A percentile compares a stretch with the other conserved stretches of the same genome.
Conservation (phyloP, 2,797 vertebrate species). For the Peromyscus aztecus region DNA sequence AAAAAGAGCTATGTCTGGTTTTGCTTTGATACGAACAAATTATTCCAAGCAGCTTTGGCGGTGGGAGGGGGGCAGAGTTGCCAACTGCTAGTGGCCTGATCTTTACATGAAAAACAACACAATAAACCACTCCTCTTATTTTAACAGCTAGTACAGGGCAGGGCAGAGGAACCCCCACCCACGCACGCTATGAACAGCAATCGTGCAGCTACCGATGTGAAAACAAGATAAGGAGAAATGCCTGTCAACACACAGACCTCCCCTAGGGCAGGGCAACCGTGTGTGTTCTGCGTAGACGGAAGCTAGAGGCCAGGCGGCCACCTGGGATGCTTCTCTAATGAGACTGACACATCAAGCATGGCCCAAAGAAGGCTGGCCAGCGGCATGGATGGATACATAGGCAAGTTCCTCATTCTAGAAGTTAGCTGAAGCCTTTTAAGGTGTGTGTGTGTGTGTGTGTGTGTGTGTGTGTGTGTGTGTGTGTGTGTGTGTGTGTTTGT, state of each 20-base stretch:
- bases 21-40: constrained; percentile 28
- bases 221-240: constrained; percentile 78
- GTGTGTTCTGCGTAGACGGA: neutral
- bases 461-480: too few relatives aligned
- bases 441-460: neutral
- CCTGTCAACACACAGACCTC: constrained; percentile 65
- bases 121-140: constrained; percentile 63
- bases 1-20: neutral
- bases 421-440: neutral
- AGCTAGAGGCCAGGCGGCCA: neutral
- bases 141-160: constrained; percentile 72
- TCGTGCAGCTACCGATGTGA: constrained; percentile 57
- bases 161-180: constrained; percentile 79
- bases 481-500: neutral
- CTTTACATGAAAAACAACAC: constrained; percentile 66
- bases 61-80: too few relatives aligned
- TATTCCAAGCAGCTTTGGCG: neutral
- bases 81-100: constrained; percentile 3
- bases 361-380: neutral
- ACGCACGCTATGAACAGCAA: constrained; percentile 71
- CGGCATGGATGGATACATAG: neutral
- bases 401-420: neutral
- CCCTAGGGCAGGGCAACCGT: neutral
- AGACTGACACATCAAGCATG: rapidly evolving
- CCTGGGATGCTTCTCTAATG: neutral